Evolutionary conservation across 2,797 vertebrate species (phyloP).

Genomic region (Limnodromus scolopaceus): DNA sequence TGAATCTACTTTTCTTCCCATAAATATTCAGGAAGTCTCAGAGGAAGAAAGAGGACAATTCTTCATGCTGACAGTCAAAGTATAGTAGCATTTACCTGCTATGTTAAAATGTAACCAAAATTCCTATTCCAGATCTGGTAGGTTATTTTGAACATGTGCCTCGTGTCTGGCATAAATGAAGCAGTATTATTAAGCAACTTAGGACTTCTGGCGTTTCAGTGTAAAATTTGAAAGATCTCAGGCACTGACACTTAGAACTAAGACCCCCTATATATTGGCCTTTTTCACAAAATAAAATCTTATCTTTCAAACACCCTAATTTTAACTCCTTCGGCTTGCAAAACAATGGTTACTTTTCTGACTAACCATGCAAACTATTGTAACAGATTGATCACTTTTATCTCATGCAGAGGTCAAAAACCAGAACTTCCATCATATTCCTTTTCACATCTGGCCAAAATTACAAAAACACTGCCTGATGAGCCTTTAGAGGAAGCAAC

Average conservation of each 20-base stretch:
- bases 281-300: not conserved
- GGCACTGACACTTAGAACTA: not conserved
- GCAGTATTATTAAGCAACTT: not conserved
- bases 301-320: not conserved
- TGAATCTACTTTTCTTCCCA: not conserved
- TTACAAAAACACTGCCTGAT: not conserved
- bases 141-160: accelerated
- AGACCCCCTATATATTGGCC: accelerated
- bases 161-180: not conserved
- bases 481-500: not conserved
- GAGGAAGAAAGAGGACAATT: not conserved
- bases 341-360: not conserved
- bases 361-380: not conserved
- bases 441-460: not conserved
- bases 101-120: not conserved
- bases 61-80: not conserved
- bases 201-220: accelerated
- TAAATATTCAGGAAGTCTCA: not conserved
- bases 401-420: not conserved
- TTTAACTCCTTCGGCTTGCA: not conserved
- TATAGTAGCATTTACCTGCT: not conserved
- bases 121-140: not conserved
- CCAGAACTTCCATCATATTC: not conserved
- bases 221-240: not conserved
- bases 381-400: not conserved